Base-by-base conservation (phyloP, 2,888 invertebrate species). In the Ligdia adustata region DNA sequence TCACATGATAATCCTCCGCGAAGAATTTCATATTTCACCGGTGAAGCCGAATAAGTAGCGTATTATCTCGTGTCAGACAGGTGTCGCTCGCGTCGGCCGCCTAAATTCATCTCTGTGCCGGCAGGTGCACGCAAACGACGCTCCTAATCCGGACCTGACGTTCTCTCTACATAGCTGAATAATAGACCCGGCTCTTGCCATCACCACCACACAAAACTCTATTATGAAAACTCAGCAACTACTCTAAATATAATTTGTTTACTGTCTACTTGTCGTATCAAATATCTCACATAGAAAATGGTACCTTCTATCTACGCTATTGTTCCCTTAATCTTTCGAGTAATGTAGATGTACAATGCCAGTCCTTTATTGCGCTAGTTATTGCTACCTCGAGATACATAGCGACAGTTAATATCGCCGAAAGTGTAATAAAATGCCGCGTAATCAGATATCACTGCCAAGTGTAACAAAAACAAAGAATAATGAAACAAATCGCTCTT, bases 21-120 rank as follows among this genome's bases (percentile, higher is more conserved):
- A 82, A 77, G 77, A 81, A 76, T 79, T 79, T 79, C 82, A 86
- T 86, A 87, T 87, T 83, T 85, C 81, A 83, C 80, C 73, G 70
- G 67, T 72, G 71, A 77, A 83, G 71, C 69, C 75, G 72, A 78
- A 83, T 83, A 83, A 83, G 83, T 79, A 82, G 78, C 78, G 79
- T 80, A 80, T 82, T 83, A 82, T 82, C 79, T 82, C 74, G 69
- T 72, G 75, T 75, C 73, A 82, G 86, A 85, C 86, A 87, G 86
- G 82, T 87, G 86, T 85, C 86, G 79, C 82, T 79, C 66, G 69
- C 72, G 76, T 75, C 79, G 75, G 68, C 74, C 71, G 69, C 69
- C 77, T 79, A 82, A 82, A 86, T 86, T 82, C 85, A 81, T 86
- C 83, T 82, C 73, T 69, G 69, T 63, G 72, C 69, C 64, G 67